phyloP scores from a whole-genome alignment of 2,888 invertebrate genomes.

The Chymomyza procnemis region DNA sequence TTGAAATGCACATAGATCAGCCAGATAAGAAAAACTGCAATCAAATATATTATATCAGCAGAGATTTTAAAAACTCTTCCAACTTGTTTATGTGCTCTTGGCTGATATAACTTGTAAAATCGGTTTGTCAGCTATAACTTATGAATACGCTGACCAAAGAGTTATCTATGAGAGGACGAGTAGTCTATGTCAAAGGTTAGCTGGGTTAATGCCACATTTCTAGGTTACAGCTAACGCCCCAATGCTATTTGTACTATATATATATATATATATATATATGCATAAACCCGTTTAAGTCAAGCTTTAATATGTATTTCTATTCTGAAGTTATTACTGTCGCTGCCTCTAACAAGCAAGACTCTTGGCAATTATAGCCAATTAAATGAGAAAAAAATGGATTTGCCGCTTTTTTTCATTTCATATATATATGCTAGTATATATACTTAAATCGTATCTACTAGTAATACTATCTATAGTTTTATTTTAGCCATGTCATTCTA shows the following conservation, averaged over 20 bases:
- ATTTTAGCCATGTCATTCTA: slow-evolving; percentile 55
- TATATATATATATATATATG: too few species aligned
- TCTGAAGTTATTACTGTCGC: slow-evolving; percentile 6
- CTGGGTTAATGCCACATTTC: slow-evolving; percentile 38
- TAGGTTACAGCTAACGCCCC: slow-evolving; percentile 34
- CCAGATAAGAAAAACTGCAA: too few species aligned
- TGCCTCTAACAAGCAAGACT: background rate
- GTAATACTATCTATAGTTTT: background rate
- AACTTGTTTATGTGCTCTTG: too few species aligned
- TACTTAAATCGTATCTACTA: background rate
- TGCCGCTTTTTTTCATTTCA: slow-evolving; percentile 9
- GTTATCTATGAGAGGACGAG: background rate
- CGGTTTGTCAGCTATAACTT: too few species aligned
- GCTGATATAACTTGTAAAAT: too few species aligned
- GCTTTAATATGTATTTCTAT: slow-evolving; percentile 11
- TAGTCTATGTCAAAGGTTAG: slow-evolving; percentile 1
- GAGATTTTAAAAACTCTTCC: too few species aligned
- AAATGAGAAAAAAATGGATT: slow-evolving; percentile 38
- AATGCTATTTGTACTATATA: slow-evolving; percentile 39
- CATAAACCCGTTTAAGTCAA: slow-evolving; percentile 52
- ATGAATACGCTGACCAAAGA: background rate
- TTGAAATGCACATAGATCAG: too few species aligned
- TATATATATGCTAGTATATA: background rate
- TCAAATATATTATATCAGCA: too few species aligned
- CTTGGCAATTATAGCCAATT: slow-evolving; percentile 61